Percentiles rank a stretch among this genome's conserved stretches.
These are phyloP conservation scores for Notothenia coriiceps DNA, from an alignment of 2,113 vertebrate genomes.

Conservation along the genomic window DNA sequence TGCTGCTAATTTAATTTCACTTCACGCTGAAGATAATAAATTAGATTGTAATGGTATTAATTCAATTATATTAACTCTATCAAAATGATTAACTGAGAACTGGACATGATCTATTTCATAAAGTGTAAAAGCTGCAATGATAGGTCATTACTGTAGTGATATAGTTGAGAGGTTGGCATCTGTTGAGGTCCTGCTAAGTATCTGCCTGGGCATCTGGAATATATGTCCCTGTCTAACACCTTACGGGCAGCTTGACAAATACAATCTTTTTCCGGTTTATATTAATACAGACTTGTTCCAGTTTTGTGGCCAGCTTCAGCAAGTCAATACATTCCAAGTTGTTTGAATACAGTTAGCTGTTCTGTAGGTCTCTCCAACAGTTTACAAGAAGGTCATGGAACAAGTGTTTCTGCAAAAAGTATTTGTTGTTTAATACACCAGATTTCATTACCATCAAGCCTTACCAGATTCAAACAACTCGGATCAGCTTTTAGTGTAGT, in stretches of 20 bases:
- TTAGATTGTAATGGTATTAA: slow-evolving; percentile 9
- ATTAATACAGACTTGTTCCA: not conserved
- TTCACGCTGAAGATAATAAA: slow-evolving; percentile 43
- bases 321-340: not conserved
- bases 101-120: slow-evolving; percentile 3
- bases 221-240: not conserved
- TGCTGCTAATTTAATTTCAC: slow-evolving; percentile 56
- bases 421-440: no score
- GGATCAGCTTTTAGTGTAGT: no score
- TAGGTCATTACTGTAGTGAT: not conserved
- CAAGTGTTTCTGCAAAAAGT: no score
- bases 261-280: slow-evolving; percentile 1
- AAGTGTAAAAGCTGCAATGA: not conserved
- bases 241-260: not conserved
- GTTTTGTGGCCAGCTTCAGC: not conserved
- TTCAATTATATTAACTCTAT: slow-evolving; percentile 6
- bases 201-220: slow-evolving; percentile 12
- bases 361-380: not conserved
- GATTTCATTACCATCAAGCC: no score
- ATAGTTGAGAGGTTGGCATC: slow-evolving; percentile 8
- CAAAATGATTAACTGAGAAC: slow-evolving; percentile 22
- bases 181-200: slow-evolving; percentile 13
- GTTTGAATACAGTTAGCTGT: not conserved
- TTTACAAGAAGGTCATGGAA: no score
- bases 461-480: no score